Evolutionary conservation across 2,113 vertebrate genomes (phyloP).

Genomic region (Crocuta crocuta): DNA sequence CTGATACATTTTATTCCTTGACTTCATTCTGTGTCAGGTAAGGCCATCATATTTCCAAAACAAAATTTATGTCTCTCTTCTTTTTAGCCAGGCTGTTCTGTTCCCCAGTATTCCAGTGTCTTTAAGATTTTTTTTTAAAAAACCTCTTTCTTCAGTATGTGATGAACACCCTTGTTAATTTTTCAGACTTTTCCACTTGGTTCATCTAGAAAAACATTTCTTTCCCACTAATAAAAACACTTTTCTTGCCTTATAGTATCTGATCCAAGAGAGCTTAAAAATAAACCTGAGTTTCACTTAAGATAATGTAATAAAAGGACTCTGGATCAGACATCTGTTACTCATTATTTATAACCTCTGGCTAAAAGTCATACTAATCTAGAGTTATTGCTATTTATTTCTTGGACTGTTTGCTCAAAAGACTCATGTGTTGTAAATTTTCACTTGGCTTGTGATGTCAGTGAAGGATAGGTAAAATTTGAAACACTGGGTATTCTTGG

Average conservation of each 20-base stretch:
- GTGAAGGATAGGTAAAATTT: not conserved
- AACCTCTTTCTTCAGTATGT: not conserved
- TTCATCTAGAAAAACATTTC: constrained; percentile 57
- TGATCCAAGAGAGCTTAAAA: constrained; percentile 64
- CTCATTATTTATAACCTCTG: constrained; percentile 57
- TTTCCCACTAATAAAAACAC: constrained; percentile 47
- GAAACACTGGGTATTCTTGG: not conserved
- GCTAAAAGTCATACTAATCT: constrained; percentile 33
- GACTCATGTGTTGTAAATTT: constrained; percentile 33
- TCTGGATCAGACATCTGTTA: constrained; percentile 39
- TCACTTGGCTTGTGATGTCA: not conserved
- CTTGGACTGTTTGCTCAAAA: constrained; percentile 27
- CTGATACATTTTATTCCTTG: not conserved
- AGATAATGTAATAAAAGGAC: constrained; percentile 58
- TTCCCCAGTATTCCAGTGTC: not conserved
- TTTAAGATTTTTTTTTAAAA: constrained; percentile 27
- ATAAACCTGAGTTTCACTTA: constrained; percentile 54
- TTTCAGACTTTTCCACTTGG: constrained; percentile 37
- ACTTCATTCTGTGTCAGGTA: not conserved
- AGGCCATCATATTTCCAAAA: not conserved
- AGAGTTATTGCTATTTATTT: constrained; percentile 49
- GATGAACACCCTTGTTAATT: not conserved
- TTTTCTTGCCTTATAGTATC: constrained; percentile 42
- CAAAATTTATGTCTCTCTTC: not conserved
- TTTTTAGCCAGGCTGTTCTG: not conserved